A percentile compares a stretch with the other conserved stretches of the same genome.
phyloP scores from a whole-genome alignment of 2,113 vertebrate genomes.

The Phasianus colchicus region DNA sequence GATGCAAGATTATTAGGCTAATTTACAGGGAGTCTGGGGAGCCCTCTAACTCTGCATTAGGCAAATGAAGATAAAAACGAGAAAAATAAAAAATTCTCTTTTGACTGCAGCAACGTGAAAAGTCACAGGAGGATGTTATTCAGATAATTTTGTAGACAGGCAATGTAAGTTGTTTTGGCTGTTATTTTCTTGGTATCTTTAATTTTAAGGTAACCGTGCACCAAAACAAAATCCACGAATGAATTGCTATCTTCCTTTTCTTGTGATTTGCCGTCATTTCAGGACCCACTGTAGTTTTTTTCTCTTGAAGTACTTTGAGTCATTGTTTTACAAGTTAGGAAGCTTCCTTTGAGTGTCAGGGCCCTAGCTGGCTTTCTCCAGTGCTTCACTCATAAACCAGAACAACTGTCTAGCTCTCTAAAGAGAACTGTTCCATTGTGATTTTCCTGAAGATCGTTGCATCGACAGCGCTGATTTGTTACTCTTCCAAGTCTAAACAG shows the following conservation, averaged over 20 bases:
- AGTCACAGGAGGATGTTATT: neutral
- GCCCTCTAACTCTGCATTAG: neutral
- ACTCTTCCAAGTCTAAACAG: neutral
- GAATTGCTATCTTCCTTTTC: neutral
- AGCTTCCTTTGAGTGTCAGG: neutral
- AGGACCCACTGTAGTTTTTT: rapidly evolving
- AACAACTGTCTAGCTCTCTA: neutral
- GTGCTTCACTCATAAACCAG: neutral
- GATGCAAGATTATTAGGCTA: conserved; percentile 48
- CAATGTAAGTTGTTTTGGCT: neutral
- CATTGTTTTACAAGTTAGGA: neutral
- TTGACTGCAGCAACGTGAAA: neutral
- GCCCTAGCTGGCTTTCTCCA: neutral
- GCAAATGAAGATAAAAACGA: conserved; percentile 32
- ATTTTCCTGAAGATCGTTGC: neutral
- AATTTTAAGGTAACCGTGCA: neutral
- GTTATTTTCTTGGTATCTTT: neutral
- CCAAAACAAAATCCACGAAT: neutral
- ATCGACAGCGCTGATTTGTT: neutral
- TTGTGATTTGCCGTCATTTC: neutral
- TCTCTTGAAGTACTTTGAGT: neutral
- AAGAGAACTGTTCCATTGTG: neutral
- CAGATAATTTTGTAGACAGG: neutral
- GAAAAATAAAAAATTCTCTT: conserved; percentile 39
- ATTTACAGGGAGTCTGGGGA: conserved; percentile 50